phyloP scores from a whole-genome alignment of 2,888 invertebrate species.

The Drosophila mercatorum region DNA sequence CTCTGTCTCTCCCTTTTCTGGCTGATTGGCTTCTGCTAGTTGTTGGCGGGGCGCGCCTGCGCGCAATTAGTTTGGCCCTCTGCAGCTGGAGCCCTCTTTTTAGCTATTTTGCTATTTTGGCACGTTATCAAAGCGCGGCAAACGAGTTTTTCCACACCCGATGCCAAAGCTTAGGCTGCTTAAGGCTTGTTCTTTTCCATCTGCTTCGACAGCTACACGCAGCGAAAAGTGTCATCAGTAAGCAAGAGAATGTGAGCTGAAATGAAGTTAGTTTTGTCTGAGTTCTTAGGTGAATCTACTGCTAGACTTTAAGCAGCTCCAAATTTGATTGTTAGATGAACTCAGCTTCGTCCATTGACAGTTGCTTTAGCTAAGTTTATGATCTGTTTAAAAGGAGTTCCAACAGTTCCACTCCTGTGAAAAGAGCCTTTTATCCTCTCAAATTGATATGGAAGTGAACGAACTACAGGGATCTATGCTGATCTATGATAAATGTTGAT shows the following conservation, averaged over 20 bases:
- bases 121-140: slow-evolving; percentile 51
- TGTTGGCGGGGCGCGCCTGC: slow-evolving; percentile 42
- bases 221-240: not conserved
- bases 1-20: not conserved
- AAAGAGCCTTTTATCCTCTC: no score
- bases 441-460: no score
- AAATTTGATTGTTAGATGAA: no score
- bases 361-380: no score
- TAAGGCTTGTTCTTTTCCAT: not conserved
- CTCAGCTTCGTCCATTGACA: no score
- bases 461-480: no score
- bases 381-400: no score
- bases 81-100: slow-evolving; percentile 33
- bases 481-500: no score
- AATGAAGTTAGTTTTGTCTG: no score
- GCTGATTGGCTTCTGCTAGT: not conserved
- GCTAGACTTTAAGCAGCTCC: no score
- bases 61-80: slow-evolving; percentile 57
- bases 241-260: not conserved
- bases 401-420: no score
- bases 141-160: slow-evolving; percentile 65
- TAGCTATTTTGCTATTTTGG: slow-evolving; percentile 68
- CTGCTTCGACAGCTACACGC: slow-evolving; percentile 1
- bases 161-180: slow-evolving; percentile 10
- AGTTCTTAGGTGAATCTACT: no score